Evolutionary conservation across 2,113 vertebrate species (phyloP).

Genomic region (Paedocypris sp.): DNA sequence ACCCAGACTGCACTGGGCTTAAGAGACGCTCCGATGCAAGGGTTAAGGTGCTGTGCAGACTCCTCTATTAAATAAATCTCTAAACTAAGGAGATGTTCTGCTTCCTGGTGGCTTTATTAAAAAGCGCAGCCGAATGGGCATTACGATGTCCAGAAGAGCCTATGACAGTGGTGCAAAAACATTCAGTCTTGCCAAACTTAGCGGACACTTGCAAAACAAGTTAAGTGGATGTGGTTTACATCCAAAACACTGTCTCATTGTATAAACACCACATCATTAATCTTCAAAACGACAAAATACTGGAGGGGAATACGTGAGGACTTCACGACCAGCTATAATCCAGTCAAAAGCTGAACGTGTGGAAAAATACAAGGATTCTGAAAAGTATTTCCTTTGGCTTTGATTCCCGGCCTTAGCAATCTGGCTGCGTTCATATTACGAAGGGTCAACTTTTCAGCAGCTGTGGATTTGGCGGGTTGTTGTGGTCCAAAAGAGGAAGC

Average conservation of each 20-base stretch:
- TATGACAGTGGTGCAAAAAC: too few species aligned
- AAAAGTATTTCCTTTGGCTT: constrained; percentile 37
- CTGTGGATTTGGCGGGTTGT: not conserved
- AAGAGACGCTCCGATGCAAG: constrained; percentile 32
- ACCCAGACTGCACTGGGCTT: constrained; percentile 36
- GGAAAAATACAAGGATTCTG: constrained; percentile 23
- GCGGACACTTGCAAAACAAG: constrained; percentile 10
- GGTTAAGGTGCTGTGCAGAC: not conserved
- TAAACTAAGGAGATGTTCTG: not conserved
- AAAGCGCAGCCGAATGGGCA: too few species aligned
- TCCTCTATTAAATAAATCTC: not conserved
- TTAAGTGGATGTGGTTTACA: constrained; percentile 1
- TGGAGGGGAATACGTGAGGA: too few species aligned
- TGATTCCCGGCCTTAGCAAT: constrained; percentile 21
- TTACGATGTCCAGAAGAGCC: constrained; percentile 26
- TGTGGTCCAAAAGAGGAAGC: not conserved
- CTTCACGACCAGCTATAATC: too few species aligned
- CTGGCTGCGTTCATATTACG: not conserved
- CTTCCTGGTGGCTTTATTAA: not conserved
- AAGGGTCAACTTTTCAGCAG: not conserved
- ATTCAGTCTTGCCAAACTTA: constrained; percentile 22
- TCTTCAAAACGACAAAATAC: too few species aligned
- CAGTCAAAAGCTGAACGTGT: constrained; percentile 9
- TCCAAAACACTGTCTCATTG: not conserved
- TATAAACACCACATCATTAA: constrained; percentile 25